phyloP scores from a whole-genome alignment of 2,113 vertebrate species.

The Uria lomvia region DNA sequence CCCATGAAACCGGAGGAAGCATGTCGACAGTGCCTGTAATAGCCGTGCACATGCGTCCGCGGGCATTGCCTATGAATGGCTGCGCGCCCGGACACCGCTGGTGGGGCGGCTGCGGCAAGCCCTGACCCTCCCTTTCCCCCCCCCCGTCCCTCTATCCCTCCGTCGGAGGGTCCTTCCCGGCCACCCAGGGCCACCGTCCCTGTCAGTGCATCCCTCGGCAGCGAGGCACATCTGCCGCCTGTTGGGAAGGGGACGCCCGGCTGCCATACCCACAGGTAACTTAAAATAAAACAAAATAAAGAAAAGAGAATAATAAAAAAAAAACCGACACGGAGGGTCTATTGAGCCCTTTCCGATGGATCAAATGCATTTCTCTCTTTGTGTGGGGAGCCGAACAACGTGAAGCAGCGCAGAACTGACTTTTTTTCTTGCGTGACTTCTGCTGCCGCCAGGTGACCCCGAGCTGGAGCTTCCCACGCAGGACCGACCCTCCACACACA shows the following conservation, averaged over 20 bases:
- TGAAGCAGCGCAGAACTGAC: neutral
- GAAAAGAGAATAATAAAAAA: too few relatives aligned
- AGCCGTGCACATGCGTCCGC: neutral
- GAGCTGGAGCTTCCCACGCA: neutral
- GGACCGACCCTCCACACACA: neutral
- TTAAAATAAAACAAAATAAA: neutral
- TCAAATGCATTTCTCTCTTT: neutral
- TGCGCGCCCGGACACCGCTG: neutral
- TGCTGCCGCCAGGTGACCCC: neutral
- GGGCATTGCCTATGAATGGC: neutral
- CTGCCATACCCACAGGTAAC: neutral
- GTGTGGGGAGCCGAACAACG: neutral
- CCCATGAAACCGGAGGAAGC: conserved; percentile 12
- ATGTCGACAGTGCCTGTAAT: neutral
- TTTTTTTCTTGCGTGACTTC: neutral
- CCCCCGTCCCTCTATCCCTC: neutral
- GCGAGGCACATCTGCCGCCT: neutral
- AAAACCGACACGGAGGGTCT: neutral
- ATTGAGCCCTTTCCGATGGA: neutral
- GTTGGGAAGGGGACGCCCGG: neutral
- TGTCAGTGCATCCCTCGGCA: neutral
- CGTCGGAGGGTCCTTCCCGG: neutral
- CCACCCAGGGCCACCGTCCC: neutral
- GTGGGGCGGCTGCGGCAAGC: neutral
- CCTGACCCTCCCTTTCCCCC: too few relatives aligned